phyloP scores from a whole-genome alignment of 2,113 vertebrate genomes.

The Nycticorax nycticorax region DNA sequence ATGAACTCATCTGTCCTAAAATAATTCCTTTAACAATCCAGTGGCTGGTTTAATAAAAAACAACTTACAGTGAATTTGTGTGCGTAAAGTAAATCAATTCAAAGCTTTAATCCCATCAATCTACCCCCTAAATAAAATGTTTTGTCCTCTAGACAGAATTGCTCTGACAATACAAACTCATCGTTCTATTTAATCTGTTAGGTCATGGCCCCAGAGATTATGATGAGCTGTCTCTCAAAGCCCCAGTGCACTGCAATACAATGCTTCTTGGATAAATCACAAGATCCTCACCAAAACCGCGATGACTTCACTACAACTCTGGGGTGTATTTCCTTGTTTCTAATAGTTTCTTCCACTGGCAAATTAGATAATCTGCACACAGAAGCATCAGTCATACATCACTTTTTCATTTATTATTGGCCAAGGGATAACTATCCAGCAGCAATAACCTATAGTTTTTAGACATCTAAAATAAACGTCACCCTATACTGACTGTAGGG shows the following conservation, averaged over 20 bases:
- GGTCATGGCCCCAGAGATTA: conserved; percentile 68
- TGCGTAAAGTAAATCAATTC: conserved; percentile 58
- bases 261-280: conserved; percentile 67
- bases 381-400: conserved; percentile 59
- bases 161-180: conserved; percentile 68
- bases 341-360: conserved; percentile 52
- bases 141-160: conserved; percentile 59
- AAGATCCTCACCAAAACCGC: conserved; percentile 38
- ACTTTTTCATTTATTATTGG: conserved; percentile 41
- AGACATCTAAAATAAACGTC: conserved; percentile 56
- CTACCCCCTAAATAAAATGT: conserved; percentile 33
- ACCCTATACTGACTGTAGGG: neutral
- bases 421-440: conserved; percentile 40
- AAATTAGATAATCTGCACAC: conserved; percentile 58
- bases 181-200: conserved; percentile 67
- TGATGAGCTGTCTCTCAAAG: conserved; percentile 59
- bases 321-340: conserved; percentile 50
- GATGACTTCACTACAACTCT: conserved; percentile 14
- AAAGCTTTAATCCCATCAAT: conserved; percentile 60
- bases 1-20: conserved; percentile 53
- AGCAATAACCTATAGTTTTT: conserved; percentile 44
- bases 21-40: conserved; percentile 48
- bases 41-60: conserved; percentile 57
- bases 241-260: neutral
- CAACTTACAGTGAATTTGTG: conserved; percentile 31